Evolutionary conservation across 2,797 vertebrate species (phyloP), one percentile per base, ranked within the genome.

Genomic region (Sebastes cheni): DNA sequence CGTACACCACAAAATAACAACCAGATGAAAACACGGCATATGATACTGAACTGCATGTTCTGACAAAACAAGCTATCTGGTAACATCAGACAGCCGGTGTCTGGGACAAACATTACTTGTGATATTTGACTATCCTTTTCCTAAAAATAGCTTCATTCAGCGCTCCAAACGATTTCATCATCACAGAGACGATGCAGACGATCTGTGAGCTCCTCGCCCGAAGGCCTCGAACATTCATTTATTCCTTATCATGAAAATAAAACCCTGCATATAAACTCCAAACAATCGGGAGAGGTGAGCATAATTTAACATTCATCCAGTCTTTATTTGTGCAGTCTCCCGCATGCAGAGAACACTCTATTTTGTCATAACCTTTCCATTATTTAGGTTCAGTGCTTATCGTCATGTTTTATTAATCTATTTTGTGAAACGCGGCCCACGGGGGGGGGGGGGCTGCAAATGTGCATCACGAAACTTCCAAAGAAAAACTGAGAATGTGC

Each of bases 401-500:
- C 20, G 8, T 59, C 87, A 90, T 94, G 93, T 93, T 94, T 94
- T 93, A 95, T 95, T 94, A 81, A 93, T 86, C 74, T 74, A 36
- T 69, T 85, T 79, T 64, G 58, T 23, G 79, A 91, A 85, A 87
- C 3, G 5, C 71, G 18, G 80, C 67, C 79, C 81, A 80, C 72
- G 74, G 66, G 77, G 59, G 23, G 67, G 67, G 54, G 54, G 67
- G 75, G 77, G 77, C 67, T 61, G 69, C 27, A 78, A 83, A 89
- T 73, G 73, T 65, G 75, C 80, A 62, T 56, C 36, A 23, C 50
- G 64, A 50, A 77, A 80, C 68, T 75, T 30, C 27, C 46, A 65
- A 60, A 52, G 56, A 76, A 70, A 86, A 86, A 29, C 59, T 32
- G 52, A 87, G 23, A 79, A 42, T 36, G 46, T 65, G 73, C 29